These are phyloP conservation scores for Danio albolineatus DNA, from an alignment of 2,797 vertebrate species.

Conservation along the genomic window DNA sequence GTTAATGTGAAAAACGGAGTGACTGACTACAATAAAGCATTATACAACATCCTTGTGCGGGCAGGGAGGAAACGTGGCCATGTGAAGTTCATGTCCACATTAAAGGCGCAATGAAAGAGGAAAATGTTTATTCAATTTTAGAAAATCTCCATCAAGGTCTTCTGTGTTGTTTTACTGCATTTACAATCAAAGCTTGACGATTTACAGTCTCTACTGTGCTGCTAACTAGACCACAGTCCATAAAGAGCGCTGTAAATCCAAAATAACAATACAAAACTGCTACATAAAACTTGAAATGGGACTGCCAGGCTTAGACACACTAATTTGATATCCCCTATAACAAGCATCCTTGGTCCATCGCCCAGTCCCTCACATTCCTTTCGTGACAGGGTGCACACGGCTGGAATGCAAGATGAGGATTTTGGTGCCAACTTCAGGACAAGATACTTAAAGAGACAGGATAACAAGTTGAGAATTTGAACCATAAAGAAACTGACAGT, in stretches of 20 bases:
- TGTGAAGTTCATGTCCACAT: constrained; percentile 41
- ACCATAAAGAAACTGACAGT: constrained; percentile 26
- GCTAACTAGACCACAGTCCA: constrained; percentile 61
- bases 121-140: constrained; percentile 44
- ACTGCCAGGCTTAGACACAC: constrained; percentile 55
- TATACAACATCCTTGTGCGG: constrained; percentile 33
- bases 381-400: constrained; percentile 57
- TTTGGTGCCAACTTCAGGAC: constrained; percentile 50
- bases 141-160: constrained; percentile 56
- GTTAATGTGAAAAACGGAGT: constrained; percentile 1
- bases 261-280: constrained; percentile 63
- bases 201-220: constrained; percentile 57
- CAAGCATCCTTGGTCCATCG: constrained; percentile 58
- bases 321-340: constrained; percentile 69
- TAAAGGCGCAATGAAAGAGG: constrained; percentile 37
- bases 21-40: constrained; percentile 24
- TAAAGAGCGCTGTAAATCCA: constrained; percentile 66
- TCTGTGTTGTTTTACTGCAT: constrained; percentile 38
- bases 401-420: constrained; percentile 59
- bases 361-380: constrained; percentile 62
- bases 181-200: constrained; percentile 54
- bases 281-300: constrained; percentile 59
- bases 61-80: constrained; percentile 26
- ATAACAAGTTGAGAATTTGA: constrained; percentile 50
- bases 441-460: constrained; percentile 50